Evolutionary conservation across 2,113 vertebrate species (phyloP), one percentile per base, ranked within the genome.

Genomic region (Megaceryle maxima): DNA sequence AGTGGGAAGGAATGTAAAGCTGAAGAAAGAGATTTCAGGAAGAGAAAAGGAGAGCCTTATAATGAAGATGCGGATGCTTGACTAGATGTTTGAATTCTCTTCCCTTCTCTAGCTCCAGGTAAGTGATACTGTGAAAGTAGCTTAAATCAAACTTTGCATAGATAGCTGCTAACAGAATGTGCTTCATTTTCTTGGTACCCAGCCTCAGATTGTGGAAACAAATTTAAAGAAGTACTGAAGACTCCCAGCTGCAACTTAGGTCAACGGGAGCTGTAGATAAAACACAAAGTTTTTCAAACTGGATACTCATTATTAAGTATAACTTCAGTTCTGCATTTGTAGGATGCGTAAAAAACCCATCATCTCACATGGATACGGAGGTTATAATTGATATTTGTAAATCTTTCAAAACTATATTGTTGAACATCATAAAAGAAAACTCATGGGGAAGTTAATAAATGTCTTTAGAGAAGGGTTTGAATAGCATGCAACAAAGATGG

Each of bases 401-500:
- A 70, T 46, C 43, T 93, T 87, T 95, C 56, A 79, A 84, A 94
- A 79, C 53, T 89, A 48, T 56, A 35, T 66, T 53, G 43, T 75
- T 89, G 95, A 84, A 14, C 31, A 48, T 82, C 18, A 87, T 84
- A 91, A 89, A 84, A 78, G 39, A 88, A 91, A 91, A 73, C 74
- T 94, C 89, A 48, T 81, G 77, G 78, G 48, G 57, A 91, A 48
- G 33, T 89, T 94, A 88, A 79, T 91, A 70, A 89, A 75, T 72
- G 69, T 84, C 62, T 80, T 96, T 41, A 85, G 57, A 85, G 77
- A 87, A 79, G 62, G 16, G 7, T 66, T 92, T 96, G 86, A 92
- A 74, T 59, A 81, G 62, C 33, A 33, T 94, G 75, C 78, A 93
- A 95, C 92, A 97, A 95, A 97, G 89, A 94, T 93, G 94, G 95